Evolutionary conservation across 2,888 invertebrate species (phyloP), one percentile per base, ranked within the genome.

Genomic region (Temnothorax rugatulus): DNA sequence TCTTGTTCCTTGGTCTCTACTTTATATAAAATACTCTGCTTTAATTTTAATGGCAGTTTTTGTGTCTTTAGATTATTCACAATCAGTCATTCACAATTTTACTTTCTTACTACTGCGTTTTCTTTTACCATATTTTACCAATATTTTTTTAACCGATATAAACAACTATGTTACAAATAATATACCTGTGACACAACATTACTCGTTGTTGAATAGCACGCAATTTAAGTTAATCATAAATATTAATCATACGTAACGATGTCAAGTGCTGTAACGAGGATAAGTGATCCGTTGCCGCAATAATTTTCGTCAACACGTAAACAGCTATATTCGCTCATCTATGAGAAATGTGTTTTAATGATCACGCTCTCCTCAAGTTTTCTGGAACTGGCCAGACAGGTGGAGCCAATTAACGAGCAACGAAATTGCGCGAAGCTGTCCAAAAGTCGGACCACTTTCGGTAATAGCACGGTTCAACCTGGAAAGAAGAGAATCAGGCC

Each of bases 361-460:
- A 34, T 54, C 34, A 38, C 9, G 50, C 21, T 21, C n/a, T 50
- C 21, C 11, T 38, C 25, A 41, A 54, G 18, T 77, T 86, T 66
- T 84, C 52, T 52, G 59, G 29, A 44, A 50, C 63, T 61, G 34
- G 41, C 61, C 41, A n/a, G 54, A 83, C 89, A 86, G 79, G 64
- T 86, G 84, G n/a, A 8, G 63, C 71, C 81, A 74, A 83, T 77
- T 86, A 83, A 83, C 83, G 81, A 34, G 38, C 61, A 52, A 29
- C 50, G 44, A 68, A 81, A 73, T 86, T 85, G n/a, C 76, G 41
- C 64, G 82, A 82, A 84, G 44, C 50, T 64, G 41, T 34, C 34
- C 64, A 82, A 90, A 90, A 88, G 82, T 82, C 83, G 81, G 29
- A 47, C 52, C 81, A 82, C 54, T 86, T 83, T 84, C 75, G 52